A percentile compares a stretch with the other conserved stretches of the same genome.
These are phyloP conservation scores for Vollenhovia emeryi DNA, from an alignment of 1,140 invertebrate genomes.

Conservation along the genomic window DNA sequence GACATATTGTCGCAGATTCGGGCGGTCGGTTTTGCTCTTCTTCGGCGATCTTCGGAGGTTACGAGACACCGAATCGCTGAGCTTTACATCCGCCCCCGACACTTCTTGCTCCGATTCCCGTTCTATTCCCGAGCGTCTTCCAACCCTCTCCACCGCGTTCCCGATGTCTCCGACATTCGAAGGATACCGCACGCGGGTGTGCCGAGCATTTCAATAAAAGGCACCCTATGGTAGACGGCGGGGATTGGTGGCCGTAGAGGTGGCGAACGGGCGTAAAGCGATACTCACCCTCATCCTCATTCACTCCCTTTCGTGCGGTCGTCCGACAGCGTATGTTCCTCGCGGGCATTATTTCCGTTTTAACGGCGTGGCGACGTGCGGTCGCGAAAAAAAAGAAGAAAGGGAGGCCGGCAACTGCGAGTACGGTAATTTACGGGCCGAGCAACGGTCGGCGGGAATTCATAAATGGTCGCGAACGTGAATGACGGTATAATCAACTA, in stretches of 20 bases:
- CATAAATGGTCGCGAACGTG: slow-evolving; percentile 27
- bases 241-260: slow-evolving; percentile 9
- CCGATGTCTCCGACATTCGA: slow-evolving; percentile 31
- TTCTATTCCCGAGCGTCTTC: slow-evolving; percentile 44
- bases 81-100: slow-evolving; percentile 56
- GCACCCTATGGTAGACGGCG: slow-evolving; percentile 40
- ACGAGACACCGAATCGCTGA: slow-evolving; percentile 59
- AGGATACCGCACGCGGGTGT: slow-evolving; percentile 60
- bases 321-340: slow-evolving; percentile 42
- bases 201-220: slow-evolving; percentile 73
- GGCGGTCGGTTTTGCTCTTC: slow-evolving; percentile 50
- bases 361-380: slow-evolving; percentile 38
- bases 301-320: slow-evolving; percentile 35
- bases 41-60: slow-evolving; percentile 31
- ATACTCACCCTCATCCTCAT: slow-evolving; percentile 46
- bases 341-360: slow-evolving; percentile 58
- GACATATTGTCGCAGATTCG: slow-evolving; percentile 53
- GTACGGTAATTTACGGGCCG: slow-evolving; percentile 42
- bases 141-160: neutral
- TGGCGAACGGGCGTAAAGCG: slow-evolving; percentile 33
- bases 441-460: slow-evolving; percentile 20
- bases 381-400: neutral
- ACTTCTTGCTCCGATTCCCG: slow-evolving; percentile 44
- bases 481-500: slow-evolving; percentile 44
- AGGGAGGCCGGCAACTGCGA: slow-evolving; percentile 13